A percentile compares a stretch with the other conserved stretches of the same genome.
phyloP scores from a whole-genome alignment of 2,113 vertebrate species.

The Lethenteron camtschaticum region DNA sequence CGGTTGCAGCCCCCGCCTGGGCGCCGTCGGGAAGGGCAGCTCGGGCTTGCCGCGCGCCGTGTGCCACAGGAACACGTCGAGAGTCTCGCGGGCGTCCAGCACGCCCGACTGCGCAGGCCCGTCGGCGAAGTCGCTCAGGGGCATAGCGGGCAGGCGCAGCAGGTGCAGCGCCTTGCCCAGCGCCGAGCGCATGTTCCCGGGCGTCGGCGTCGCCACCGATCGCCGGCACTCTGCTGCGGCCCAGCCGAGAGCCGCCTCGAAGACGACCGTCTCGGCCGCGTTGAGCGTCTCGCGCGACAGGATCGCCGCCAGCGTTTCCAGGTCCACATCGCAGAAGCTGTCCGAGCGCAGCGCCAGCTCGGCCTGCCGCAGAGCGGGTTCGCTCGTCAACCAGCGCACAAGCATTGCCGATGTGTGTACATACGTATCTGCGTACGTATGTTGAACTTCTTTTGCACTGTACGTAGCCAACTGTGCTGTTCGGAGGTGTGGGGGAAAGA shows the following conservation, averaged over 20 bases:
- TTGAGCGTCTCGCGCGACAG: conserved; percentile 66
- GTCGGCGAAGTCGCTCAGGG: conserved; percentile 72
- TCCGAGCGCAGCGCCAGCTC: conserved; percentile 70
- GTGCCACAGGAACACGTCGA: conserved; percentile 81
- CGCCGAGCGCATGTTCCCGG: conserved; percentile 42
- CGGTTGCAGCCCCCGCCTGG: conserved; percentile 44
- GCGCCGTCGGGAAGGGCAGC: conserved; percentile 45
- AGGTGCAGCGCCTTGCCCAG: conserved; percentile 61
- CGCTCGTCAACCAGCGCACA: too few relatives aligned
- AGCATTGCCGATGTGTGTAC: too few relatives aligned
- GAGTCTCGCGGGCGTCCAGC: conserved; percentile 81
- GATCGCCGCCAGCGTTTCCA: conserved; percentile 64
- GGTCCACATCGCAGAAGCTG: conserved; percentile 76
- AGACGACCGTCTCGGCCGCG: conserved; percentile 66
- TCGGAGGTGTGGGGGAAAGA: too few relatives aligned
- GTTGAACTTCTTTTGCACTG: too few relatives aligned
- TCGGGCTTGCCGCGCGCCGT: conserved; percentile 65
- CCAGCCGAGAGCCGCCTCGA: conserved; percentile 64
- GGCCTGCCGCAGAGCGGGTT: conserved; percentile 23
- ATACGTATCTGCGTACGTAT: too few relatives aligned
- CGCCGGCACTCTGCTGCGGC: conserved; percentile 63
- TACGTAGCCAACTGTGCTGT: too few relatives aligned
- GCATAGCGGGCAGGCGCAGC: conserved; percentile 72
- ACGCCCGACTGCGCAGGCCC: conserved; percentile 70
- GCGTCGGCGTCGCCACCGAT: conserved; percentile 31